These are phyloP conservation scores for Aurelia coerulea DNA, from an alignment of 30 jellyfish, hydroid and myxozoan genomes.

Conservation along the genomic window DNA sequence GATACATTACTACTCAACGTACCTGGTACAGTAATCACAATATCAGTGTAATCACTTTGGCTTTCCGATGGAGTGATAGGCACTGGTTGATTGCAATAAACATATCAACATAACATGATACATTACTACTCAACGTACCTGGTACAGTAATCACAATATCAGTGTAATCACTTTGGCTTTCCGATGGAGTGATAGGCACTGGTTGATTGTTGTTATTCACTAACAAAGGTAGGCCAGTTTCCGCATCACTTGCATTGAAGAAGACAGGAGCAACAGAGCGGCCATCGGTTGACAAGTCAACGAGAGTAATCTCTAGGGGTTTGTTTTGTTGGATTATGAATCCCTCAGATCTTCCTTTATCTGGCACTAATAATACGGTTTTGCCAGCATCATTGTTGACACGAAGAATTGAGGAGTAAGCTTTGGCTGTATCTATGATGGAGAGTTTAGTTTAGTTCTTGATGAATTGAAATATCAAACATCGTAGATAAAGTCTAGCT, in stretches of 20 bases:
- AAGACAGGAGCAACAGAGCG: constrained; percentile 92
- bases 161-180: constrained; percentile 87
- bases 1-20: neutral
- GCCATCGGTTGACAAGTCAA: constrained; percentile 96
- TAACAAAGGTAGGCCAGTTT: constrained; percentile 77
- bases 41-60: constrained; percentile 87
- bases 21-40: constrained; percentile 90
- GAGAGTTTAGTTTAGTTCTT: no score
- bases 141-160: constrained; percentile 92
- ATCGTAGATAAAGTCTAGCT: no score
- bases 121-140: constrained; percentile 52
- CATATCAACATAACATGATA: no score
- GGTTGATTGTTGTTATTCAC: constrained; percentile 86
- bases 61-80: constrained; percentile 76
- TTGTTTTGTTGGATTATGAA: constrained; percentile 80
- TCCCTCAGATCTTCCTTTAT: constrained; percentile 94
- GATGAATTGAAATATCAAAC: no score
- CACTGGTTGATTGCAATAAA: no score
- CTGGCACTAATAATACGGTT: constrained; percentile 75
- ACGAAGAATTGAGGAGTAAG: constrained; percentile 83
- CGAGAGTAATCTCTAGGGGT: constrained; percentile 86
- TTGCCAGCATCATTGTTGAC: constrained; percentile 88
- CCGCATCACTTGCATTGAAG: constrained; percentile 85
- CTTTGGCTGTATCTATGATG: constrained; percentile 89
- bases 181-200: constrained; percentile 76